A percentile compares a stretch with the other conserved stretches of the same genome.
phyloP scores from a whole-genome alignment of 2,797 vertebrate species.

The Cheirogaleus major region DNA sequence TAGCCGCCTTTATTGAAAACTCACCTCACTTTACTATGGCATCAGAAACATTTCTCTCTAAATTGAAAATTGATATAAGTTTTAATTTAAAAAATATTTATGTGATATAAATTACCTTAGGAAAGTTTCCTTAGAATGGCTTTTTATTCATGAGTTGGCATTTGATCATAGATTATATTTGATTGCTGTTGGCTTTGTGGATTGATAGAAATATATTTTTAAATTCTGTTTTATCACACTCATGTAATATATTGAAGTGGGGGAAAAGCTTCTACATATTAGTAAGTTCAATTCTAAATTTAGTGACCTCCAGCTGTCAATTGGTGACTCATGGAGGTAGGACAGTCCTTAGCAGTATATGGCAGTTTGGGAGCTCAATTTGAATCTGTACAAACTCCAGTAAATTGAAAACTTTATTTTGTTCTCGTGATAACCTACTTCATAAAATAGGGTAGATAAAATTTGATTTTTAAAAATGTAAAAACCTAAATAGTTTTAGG shows the following conservation, averaged over 20 bases:
- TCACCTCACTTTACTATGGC: neutral
- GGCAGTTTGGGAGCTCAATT: neutral
- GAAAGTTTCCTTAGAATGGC: slow-evolving; percentile 34
- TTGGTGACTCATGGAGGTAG: slow-evolving; percentile 36
- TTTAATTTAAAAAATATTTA: slow-evolving; percentile 42
- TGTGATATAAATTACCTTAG: slow-evolving; percentile 2
- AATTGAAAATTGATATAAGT: slow-evolving; percentile 5
- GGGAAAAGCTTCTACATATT: neutral
- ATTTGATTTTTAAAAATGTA: slow-evolving; percentile 30
- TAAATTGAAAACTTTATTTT: slow-evolving; percentile 46
- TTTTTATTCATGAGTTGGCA: slow-evolving; percentile 18
- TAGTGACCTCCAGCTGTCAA: slow-evolving; percentile 42
- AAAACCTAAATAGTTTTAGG: slow-evolving; percentile 7
- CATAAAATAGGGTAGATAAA: slow-evolving; percentile 32
- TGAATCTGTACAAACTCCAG: slow-evolving; percentile 44
- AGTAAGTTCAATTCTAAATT: slow-evolving; percentile 42
- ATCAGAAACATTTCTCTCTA: slow-evolving; percentile 48
- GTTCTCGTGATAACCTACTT: slow-evolving; percentile 44
- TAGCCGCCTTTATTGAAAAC: slow-evolving; percentile 54
- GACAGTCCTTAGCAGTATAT: slow-evolving; percentile 15
- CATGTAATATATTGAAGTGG: slow-evolving; percentile 23
- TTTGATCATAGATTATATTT: slow-evolving; percentile 52
- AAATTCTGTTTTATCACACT: slow-evolving; percentile 37
- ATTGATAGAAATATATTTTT: slow-evolving; percentile 52
- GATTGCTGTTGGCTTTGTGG: slow-evolving; percentile 15